These are phyloP conservation scores for Agonopterix alstromeriana DNA, from an alignment of 2,888 invertebrate genomes.

Conservation along the genomic window DNA sequence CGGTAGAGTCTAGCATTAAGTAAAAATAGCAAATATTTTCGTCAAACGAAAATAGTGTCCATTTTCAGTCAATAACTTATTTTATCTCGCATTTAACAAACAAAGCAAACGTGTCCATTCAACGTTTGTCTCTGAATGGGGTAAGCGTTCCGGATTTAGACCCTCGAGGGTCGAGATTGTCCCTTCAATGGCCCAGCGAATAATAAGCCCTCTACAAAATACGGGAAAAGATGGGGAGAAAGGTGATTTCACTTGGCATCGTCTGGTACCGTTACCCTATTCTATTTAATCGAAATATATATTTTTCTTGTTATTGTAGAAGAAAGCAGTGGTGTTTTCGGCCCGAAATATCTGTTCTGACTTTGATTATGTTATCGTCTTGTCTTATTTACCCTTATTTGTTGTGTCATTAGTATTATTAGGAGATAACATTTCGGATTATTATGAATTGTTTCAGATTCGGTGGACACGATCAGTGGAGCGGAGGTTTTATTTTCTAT, in stretches of 20 bases:
- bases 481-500: too few relatives aligned
- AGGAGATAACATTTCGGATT: too few relatives aligned
- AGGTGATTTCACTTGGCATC: slow-evolving; percentile 7
- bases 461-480: too few relatives aligned
- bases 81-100: slow-evolving; percentile 8
- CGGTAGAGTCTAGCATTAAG: too few relatives aligned
- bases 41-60: background rate
- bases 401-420: too few relatives aligned
- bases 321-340: background rate
- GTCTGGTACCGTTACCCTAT: slow-evolving; percentile 1
- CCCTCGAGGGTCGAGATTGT: slow-evolving; percentile 9
- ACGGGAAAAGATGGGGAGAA: background rate
- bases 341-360: background rate
- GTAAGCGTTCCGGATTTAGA: slow-evolving; percentile 2
- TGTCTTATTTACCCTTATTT: too few relatives aligned
- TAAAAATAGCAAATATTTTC: background rate
- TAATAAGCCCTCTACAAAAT: slow-evolving; percentile 9
- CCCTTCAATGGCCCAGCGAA: slow-evolving; percentile 8
- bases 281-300: slow-evolving; percentile 3
- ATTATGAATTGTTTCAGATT: too few relatives aligned
- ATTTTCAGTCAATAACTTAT: slow-evolving; percentile 6
- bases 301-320: background rate
- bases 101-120: slow-evolving; percentile 5
- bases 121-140: slow-evolving; percentile 8
- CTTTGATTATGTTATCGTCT: too few relatives aligned